phyloP scores from a whole-genome alignment of 1,140 invertebrate genomes.

The Drosophila asahinai region DNA sequence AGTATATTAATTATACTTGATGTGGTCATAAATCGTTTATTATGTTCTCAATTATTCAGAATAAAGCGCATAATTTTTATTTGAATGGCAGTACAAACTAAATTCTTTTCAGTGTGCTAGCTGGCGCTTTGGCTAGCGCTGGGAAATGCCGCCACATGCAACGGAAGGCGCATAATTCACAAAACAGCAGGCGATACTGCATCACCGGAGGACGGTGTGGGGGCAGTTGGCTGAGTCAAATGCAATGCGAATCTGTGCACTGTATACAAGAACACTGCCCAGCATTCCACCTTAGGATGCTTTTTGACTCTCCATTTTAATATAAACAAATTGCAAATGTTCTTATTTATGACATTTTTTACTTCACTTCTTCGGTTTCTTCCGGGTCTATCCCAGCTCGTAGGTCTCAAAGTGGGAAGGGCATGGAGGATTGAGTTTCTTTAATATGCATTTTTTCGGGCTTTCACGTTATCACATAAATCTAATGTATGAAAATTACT shows the following conservation, averaged over 20 bases:
- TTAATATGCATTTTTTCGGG: not conserved
- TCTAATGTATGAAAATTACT: not conserved
- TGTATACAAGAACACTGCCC: slow-evolving; percentile 34
- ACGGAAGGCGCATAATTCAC: slow-evolving; percentile 82
- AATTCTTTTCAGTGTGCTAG: slow-evolving; percentile 8
- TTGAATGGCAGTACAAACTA: not conserved
- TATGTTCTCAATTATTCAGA: not conserved
- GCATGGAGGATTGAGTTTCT: not conserved
- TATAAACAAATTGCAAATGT: slow-evolving; percentile 79
- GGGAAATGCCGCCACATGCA: slow-evolving; percentile 75
- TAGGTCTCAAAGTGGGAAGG: not conserved
- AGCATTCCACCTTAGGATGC: slow-evolving; percentile 54
- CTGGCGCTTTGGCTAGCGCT: slow-evolving; percentile 36
- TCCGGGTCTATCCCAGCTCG: not conserved
- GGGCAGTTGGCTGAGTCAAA: slow-evolving; percentile 30
- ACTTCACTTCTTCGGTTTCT: slow-evolving; percentile 15
- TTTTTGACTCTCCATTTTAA: slow-evolving; percentile 78
- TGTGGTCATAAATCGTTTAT: too few species aligned
- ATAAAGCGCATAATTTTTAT: not conserved
- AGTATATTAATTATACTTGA: too few species aligned
- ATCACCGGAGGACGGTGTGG: not conserved
- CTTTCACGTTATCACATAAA: slow-evolving; percentile 4
- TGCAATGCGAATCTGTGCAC: slow-evolving; percentile 64
- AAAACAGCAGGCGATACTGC: slow-evolving; percentile 72
- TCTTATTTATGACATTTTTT: slow-evolving; percentile 79